These are phyloP conservation scores for Metellina segmentata DNA, from an alignment of 2,888 invertebrate genomes.

Conservation along the genomic window DNA sequence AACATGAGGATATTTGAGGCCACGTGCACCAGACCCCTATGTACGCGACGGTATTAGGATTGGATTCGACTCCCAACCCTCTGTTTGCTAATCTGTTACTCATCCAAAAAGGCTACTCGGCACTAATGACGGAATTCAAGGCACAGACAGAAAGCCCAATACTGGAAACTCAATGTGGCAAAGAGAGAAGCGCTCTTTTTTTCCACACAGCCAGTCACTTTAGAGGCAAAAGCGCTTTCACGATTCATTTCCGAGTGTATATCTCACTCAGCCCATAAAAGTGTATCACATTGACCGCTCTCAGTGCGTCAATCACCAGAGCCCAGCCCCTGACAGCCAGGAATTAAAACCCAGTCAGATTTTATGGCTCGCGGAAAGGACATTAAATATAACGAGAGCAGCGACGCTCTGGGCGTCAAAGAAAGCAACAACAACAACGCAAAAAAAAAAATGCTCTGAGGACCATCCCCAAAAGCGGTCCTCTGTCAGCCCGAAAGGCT, in stretches of 20 bases:
- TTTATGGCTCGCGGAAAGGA: constrained; percentile 25
- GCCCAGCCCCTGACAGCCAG: constrained; percentile 30
- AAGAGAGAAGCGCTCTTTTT: too few relatives aligned
- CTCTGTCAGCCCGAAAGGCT: not conserved
- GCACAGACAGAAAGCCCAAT: too few relatives aligned
- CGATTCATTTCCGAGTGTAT: constrained; percentile 2
- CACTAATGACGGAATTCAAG: too few relatives aligned
- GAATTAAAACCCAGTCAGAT: constrained; percentile 24
- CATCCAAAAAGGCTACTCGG: too few relatives aligned
- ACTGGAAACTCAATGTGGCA: too few relatives aligned
- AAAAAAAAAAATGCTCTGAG: not conserved
- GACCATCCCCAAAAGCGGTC: not conserved
- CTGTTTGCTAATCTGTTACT: too few relatives aligned
- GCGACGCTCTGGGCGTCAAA: not conserved
- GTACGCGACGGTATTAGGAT: too few relatives aligned
- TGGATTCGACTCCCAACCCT: too few relatives aligned
- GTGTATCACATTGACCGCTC: constrained; percentile 26
- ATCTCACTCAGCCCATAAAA: constrained; percentile 55
- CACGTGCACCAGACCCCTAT: too few relatives aligned
- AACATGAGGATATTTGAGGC: too few relatives aligned
- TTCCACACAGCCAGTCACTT: too few relatives aligned
- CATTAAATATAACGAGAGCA: not conserved
- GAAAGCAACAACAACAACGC: not conserved
- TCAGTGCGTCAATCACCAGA: constrained; percentile 35
- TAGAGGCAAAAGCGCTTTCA: too few relatives aligned